phyloP scores from a whole-genome alignment of 2,888 invertebrate species.

The Abrostola triplasia region DNA sequence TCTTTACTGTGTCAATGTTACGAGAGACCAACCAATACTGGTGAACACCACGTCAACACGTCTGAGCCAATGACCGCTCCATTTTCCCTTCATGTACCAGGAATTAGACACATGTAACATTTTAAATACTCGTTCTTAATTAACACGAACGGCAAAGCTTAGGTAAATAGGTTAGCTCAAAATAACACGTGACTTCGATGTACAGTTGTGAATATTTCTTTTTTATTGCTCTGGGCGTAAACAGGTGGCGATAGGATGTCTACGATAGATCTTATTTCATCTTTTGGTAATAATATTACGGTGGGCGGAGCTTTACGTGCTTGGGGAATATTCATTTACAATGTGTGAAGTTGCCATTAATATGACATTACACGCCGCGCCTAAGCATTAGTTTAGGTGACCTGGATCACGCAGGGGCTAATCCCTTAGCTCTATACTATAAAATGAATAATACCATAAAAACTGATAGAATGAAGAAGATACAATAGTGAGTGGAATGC shows the following conservation, averaged over 20 bases:
- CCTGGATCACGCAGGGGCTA: background rate
- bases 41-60: constrained; percentile 41
- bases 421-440: background rate
- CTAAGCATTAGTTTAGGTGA: background rate
- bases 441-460: no score
- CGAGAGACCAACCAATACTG: constrained; percentile 43
- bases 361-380: constrained; percentile 1
- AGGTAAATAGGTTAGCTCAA: constrained; percentile 67
- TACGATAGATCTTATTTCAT: constrained; percentile 44
- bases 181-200: constrained; percentile 59
- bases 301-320: constrained; percentile 7
- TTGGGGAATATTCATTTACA: constrained; percentile 5
- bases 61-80: constrained; percentile 69
- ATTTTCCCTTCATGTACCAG: constrained; percentile 60
- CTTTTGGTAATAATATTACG: constrained; percentile 28
- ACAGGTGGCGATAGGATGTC: constrained; percentile 24
- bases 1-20: constrained; percentile 48
- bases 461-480: no score
- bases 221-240: constrained; percentile 40
- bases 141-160: constrained; percentile 58
- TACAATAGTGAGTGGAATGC: no score
- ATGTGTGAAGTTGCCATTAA: constrained; percentile 1
- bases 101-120: constrained; percentile 64
- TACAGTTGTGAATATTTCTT: constrained; percentile 36
- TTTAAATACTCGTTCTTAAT: constrained; percentile 68